Evolutionary conservation across 2,797 vertebrate genomes (phyloP), one percentile per base, ranked within the genome.

Genomic region (Novumbra hubbsi): DNA sequence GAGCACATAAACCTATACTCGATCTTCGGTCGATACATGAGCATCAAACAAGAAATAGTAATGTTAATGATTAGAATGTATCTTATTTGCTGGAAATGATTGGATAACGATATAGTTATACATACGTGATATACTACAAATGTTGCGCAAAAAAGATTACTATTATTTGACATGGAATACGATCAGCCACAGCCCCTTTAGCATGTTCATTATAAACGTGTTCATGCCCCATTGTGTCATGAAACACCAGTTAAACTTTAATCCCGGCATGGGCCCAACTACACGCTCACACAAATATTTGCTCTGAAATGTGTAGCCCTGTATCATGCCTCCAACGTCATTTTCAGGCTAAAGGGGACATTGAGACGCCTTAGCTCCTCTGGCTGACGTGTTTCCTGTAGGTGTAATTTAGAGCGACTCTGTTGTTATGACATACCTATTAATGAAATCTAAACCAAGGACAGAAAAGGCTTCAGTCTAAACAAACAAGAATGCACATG

Each of bases 161-260:
- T 24, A 24, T 0, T 24, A 24, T 17, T 8, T 9, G 24, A 50
- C 48, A 19, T 16, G 5, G 9, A 50, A 30, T 30, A 30, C 17
- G 15, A 30, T 70, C 68, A 52, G 17, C 45, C 50, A 69, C 28
- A 12, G 45, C 16, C 14, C 15, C 28, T 28, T 28, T 32, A 28
- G 28, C 52, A 70, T 68, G 67, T 27, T 70, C 52, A 70, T 30
- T 70, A 27, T 70, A 21, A 70, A 32, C 16, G 9, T 48, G 14
- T 34, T 68, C 15, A 67, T 60, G n/a, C 1, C 41, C 41, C 41
- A 45, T 45, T 45, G 41, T 45, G 3, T 14, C 11, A 2, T 45
- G 41, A 14, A 45, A 45, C 14, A 45, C 41, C 2, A 45, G 0
- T 72, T 30, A 57, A 68, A 85, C 82, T 83, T 78, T 75, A 76